These are phyloP conservation scores for Pachycephala philippinensis DNA, from an alignment of 2,113 vertebrate species.

Conservation along the genomic window DNA sequence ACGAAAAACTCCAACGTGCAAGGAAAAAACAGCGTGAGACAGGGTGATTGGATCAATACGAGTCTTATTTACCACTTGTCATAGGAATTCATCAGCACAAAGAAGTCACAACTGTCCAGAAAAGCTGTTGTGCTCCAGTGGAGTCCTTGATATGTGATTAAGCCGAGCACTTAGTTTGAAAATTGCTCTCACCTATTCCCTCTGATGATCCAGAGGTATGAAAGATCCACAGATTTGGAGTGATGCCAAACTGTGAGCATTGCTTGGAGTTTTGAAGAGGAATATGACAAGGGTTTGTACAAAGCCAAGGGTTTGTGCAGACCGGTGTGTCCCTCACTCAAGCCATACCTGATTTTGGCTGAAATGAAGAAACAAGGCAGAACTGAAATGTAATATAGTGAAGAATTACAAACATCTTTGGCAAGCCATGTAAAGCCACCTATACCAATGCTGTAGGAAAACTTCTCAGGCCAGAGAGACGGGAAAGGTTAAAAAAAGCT, in stretches of 20 bases:
- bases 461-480: background rate
- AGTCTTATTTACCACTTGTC: background rate
- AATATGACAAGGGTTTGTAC: background rate
- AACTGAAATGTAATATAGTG: background rate
- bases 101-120: background rate
- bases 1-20: background rate
- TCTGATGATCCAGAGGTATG: background rate
- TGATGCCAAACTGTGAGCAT: background rate
- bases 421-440: background rate
- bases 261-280: background rate
- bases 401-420: background rate
- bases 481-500: background rate
- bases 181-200: background rate
- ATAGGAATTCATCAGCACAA: background rate
- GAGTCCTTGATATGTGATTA: background rate
- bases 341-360: background rate
- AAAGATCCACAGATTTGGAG: background rate
- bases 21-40: fast-evolving
- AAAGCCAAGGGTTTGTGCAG: background rate
- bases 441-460: background rate
- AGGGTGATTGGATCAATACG: background rate
- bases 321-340: background rate
- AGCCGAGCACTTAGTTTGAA: background rate
- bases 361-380: background rate
- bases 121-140: background rate